A percentile compares a stretch with the other conserved stretches of the same genome.
Conservation (phyloP, 2,113 vertebrate genomes). For the Phaethornis superciliosus region DNA sequence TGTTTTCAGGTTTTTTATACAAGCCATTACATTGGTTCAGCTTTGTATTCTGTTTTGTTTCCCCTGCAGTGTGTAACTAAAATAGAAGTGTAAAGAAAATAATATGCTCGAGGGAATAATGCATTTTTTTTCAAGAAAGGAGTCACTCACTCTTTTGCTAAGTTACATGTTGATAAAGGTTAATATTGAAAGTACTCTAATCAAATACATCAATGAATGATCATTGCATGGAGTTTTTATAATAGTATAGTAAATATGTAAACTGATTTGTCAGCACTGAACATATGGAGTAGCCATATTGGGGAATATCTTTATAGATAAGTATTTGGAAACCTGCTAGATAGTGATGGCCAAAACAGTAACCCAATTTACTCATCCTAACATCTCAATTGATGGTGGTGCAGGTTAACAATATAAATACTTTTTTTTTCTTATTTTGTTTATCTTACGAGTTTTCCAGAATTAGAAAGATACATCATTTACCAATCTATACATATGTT, state of each 20-base stretch:
- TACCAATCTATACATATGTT: neutral
- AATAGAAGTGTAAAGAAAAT: neutral
- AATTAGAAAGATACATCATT: neutral
- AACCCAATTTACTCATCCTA: neutral
- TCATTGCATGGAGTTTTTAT: neutral
- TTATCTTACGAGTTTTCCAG: neutral
- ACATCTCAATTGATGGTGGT: neutral
- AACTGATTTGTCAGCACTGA: neutral
- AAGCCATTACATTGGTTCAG: neutral
- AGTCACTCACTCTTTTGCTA: neutral
- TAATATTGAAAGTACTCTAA: neutral
- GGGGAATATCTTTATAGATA: neutral
- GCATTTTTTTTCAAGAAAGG: neutral
- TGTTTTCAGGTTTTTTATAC: rapidly evolving
- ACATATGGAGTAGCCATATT: neutral
- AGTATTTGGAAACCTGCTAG: conserved; percentile 4
- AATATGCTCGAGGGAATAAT: neutral
- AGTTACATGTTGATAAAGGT: neutral
- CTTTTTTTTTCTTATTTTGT: neutral
- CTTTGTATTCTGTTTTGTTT: neutral
- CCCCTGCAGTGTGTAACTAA: neutral
- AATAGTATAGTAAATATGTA: neutral
- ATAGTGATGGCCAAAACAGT: neutral
- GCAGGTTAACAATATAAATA: neutral
- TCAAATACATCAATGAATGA: neutral